These are phyloP conservation scores for Mellilla xanthometata DNA, from an alignment of 2,888 invertebrate species.

Conservation along the genomic window DNA sequence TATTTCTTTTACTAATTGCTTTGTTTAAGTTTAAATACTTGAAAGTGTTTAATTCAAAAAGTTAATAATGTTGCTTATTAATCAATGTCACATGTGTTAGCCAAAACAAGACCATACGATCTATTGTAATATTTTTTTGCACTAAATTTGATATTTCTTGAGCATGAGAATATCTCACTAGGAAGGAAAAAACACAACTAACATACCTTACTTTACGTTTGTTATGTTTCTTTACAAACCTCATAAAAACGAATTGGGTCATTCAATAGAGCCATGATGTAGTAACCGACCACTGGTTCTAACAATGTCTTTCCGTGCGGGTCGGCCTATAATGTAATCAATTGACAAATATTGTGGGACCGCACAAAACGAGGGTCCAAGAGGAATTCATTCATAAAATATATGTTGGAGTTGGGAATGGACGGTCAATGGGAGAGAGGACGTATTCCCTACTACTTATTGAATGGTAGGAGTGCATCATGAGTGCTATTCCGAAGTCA, in stretches of 20 bases:
- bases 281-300: slow-evolving; percentile 38
- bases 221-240: slow-evolving; percentile 14
- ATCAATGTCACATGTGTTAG: no score
- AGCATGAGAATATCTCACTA: no score
- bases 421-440: slow-evolving; percentile 15
- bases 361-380: slow-evolving; percentile 27
- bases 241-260: slow-evolving; percentile 29
- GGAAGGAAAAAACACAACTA: no score
- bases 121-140: no score
- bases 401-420: slow-evolving; percentile 22
- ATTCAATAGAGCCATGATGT: slow-evolving; percentile 33
- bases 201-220: no score
- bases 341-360: slow-evolving; percentile 41
- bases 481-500: slow-evolving; percentile 1
- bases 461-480: slow-evolving; percentile 9
- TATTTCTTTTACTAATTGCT: no score
- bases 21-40: no score
- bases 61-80: no score
- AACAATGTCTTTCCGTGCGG: slow-evolving; percentile 43
- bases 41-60: no score
- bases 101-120: no score
- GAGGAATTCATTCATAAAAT: slow-evolving; percentile 35
- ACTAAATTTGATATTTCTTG: no score
- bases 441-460: slow-evolving; percentile 13
- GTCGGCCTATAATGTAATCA: slow-evolving; percentile 38